Base-by-base conservation (phyloP, 2,797 vertebrate genomes). In the Pristis pectinata region DNA sequence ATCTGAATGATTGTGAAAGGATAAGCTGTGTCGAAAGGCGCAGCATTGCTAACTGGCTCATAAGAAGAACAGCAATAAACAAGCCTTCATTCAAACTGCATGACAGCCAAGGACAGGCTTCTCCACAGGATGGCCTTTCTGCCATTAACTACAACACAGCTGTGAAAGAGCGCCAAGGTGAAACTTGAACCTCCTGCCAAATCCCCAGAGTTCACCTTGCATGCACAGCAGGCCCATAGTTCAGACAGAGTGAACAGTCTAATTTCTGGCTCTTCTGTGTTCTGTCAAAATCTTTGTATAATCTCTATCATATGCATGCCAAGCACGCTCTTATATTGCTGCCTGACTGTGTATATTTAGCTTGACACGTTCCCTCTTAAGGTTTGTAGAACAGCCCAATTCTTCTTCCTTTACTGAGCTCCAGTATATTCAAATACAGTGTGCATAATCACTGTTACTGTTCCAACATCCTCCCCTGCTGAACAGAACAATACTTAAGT, bases 11-110 rank as follows among this genome's bases (percentile, higher is more conserved):
- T 56, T 76, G 64, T 74, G 44, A 76, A 56, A 27, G 44, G 64
- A 93, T 53, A 74, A 61, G 56, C 85, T 44, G 41, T 13, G 72
- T 70, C 49, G 67, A 49, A 56, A 49, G 30, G 70, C n/a, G 49
- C 30, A n/a, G 34, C 44, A n/a, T 76, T 76, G 49, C 53, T 74
- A 94, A 94, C 67, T 94, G 70, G 37, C n/a, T 70, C 37, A 67
- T 11, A 70, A 92, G 64, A 44, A 59, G 17, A 11, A 24, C 1
- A 19, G 92, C 49, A 94, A 94, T 74, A 74, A 94, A 94, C 94
- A 95, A 67, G 95, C 95, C 95, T 96, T 97, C 96, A 93, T 96
- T 97, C 96, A 96, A 96, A 94, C 95, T 77, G 93, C 95, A 95
- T 96, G 95, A 96, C 95, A 96, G 95, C 94, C 85, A 94, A 94